phyloP scores from a whole-genome alignment of 2,113 vertebrate species.

The Gobius niger region DNA sequence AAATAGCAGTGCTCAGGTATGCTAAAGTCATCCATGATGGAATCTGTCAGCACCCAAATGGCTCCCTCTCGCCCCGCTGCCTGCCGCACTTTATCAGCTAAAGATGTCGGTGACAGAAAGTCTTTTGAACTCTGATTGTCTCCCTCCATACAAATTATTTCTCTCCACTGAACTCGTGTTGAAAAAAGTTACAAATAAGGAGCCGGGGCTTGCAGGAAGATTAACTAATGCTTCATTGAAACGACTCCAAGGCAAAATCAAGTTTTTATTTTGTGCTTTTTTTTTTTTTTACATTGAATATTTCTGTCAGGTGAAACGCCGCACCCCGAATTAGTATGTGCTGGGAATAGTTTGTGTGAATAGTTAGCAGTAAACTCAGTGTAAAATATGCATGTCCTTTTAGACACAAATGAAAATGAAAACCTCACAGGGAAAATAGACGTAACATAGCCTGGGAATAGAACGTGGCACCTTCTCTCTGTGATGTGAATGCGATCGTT shows the following conservation, averaged over 20 bases:
- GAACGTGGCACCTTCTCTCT: no score
- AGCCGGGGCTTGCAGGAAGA: conserved; percentile 18
- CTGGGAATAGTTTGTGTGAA: no score
- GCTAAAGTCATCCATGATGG: conserved; percentile 75
- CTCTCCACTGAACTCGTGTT: conserved; percentile 42
- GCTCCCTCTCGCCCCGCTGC: conserved; percentile 58
- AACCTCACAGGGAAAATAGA: no score
- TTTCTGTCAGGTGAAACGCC: no score
- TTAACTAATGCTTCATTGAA: background rate
- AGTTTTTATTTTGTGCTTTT: background rate
- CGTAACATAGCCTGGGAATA: no score
- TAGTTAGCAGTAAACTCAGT: no score
- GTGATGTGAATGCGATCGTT: no score
- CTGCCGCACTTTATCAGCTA: conserved; percentile 64
- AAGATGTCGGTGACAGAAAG: conserved; percentile 65
- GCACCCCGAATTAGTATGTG: no score
- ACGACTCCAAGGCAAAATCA: background rate
- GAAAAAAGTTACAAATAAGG: conserved; percentile 27
- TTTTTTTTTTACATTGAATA: background rate
- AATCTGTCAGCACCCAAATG: conserved; percentile 75
- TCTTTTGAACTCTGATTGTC: conserved; percentile 70
- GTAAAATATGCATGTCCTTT: no score
- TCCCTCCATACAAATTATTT: conserved; percentile 63
- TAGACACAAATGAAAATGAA: no score
- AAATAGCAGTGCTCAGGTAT: conserved; percentile 71